These are phyloP conservation scores for Trichogramma evanescens DNA, from an alignment of 2,888 invertebrate species.

Conservation along the genomic window DNA sequence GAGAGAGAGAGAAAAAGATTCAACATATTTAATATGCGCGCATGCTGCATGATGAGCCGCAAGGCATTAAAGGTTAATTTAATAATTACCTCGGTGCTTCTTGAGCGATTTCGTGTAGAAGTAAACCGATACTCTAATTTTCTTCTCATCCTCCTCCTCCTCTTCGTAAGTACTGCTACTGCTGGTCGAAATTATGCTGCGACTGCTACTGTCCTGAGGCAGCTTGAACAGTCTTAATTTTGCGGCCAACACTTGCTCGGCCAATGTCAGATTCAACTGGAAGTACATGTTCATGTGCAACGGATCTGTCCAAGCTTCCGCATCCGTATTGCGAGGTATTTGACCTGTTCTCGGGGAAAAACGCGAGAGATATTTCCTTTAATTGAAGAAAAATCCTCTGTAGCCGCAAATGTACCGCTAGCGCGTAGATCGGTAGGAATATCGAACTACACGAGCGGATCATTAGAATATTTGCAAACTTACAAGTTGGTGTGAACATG, in stretches of 20 bases:
- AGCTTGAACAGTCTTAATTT: conserved; percentile 52
- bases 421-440: conserved; percentile 5
- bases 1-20: too few species aligned
- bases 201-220: conserved; percentile 44
- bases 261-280: conserved; percentile 49
- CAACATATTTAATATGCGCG: too few species aligned
- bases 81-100: conserved; percentile 51
- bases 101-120: conserved; percentile 54
- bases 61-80: conserved; percentile 1
- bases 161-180: conserved; percentile 24
- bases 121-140: conserved; percentile 55
- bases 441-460: conserved; percentile 7
- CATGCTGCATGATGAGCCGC: too few species aligned
- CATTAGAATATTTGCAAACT: conserved; percentile 30
- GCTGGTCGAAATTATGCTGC: conserved; percentile 28
- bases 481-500: conserved; percentile 48
- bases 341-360: conserved; percentile 45
- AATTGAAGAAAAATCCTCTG: neutral
- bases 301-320: conserved; percentile 52
- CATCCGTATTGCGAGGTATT: conserved; percentile 52
- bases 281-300: conserved; percentile 55
- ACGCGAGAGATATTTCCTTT: neutral
- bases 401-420: too few species aligned
- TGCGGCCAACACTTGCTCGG: conserved; percentile 51
- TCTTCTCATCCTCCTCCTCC: conserved; percentile 47